Conservation (phyloP, 2,888 invertebrate genomes). For the Arge pagana region DNA sequence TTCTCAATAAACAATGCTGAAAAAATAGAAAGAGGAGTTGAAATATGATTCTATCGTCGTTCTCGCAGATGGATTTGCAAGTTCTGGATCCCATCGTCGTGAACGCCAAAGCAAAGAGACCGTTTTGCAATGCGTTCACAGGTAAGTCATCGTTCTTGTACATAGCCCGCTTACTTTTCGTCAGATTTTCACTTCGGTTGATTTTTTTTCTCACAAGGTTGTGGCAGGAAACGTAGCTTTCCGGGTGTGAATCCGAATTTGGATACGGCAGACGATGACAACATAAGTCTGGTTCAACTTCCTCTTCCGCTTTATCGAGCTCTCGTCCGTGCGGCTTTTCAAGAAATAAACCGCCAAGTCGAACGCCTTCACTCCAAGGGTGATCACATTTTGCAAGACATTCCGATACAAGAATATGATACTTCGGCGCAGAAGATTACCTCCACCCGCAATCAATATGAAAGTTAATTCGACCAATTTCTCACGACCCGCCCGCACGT, state of each 20-base stretch:
- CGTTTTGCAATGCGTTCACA: conserved; percentile 88
- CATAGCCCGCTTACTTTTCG: background rate
- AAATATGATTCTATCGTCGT: background rate
- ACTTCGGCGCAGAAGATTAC: conserved; percentile 22
- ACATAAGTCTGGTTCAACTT: conserved; percentile 30
- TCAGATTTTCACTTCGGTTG: background rate
- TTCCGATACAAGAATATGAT: conserved; percentile 21
- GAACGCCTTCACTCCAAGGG: conserved; percentile 10
- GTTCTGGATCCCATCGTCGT: conserved; percentile 30
- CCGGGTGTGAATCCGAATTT: conserved; percentile 20
- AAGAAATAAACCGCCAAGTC: conserved; percentile 28
- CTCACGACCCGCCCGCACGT: too few relatives aligned
- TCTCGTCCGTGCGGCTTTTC: conserved; percentile 36
- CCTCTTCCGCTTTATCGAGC: conserved; percentile 42
- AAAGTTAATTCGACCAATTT: conserved; percentile 37
- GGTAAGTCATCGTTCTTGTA: conserved; percentile 63
- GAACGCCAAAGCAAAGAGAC: conserved; percentile 64
- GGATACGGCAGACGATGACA: conserved; percentile 21
- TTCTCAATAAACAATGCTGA: background rate
- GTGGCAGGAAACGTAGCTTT: conserved; percentile 45
- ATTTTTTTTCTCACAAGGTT: conserved; percentile 36
- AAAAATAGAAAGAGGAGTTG: background rate
- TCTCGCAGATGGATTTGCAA: conserved; percentile 38
- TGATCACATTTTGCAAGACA: conserved; percentile 31
- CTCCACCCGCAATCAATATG: conserved; percentile 27